phyloP scores from a whole-genome alignment of 2,888 invertebrate species.

The Stenurella melanura region DNA sequence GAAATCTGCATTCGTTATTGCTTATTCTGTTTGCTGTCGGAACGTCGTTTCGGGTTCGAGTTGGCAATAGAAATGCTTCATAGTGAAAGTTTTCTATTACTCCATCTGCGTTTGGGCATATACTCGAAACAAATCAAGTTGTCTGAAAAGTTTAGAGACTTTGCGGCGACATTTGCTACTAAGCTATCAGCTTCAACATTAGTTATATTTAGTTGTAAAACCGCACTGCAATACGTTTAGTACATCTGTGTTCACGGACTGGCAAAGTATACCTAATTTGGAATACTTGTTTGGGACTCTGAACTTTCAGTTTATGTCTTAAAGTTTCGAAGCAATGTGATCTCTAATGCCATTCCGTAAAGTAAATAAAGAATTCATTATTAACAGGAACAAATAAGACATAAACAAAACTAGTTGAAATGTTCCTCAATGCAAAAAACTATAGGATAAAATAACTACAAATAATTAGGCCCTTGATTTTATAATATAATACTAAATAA shows the following conservation, averaged over 20 bases:
- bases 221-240: constrained; percentile 45
- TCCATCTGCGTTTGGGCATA: constrained; percentile 52
- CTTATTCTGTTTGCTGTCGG: constrained; percentile 45
- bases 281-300: constrained; percentile 30
- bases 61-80: constrained; percentile 29
- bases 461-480: no score
- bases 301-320: constrained; percentile 5
- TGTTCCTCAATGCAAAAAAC: no score
- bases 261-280: constrained; percentile 46
- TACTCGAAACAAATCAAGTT: constrained; percentile 61
- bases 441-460: no score
- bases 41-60: constrained; percentile 22
- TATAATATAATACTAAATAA: no score
- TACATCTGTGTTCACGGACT: constrained; percentile 46
- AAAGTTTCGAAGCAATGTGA: constrained; percentile 8
- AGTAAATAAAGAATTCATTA: neutral
- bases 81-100: constrained; percentile 52
- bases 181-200: constrained; percentile 61
- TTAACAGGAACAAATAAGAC: no score
- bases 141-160: constrained; percentile 65
- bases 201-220: constrained; percentile 56
- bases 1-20: constrained; percentile 58
- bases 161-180: constrained; percentile 62
- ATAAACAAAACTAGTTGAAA: no score
- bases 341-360: neutral